Conservation (phyloP, 1,140 invertebrate species). For the Leptestheria dahalacensis region DNA sequence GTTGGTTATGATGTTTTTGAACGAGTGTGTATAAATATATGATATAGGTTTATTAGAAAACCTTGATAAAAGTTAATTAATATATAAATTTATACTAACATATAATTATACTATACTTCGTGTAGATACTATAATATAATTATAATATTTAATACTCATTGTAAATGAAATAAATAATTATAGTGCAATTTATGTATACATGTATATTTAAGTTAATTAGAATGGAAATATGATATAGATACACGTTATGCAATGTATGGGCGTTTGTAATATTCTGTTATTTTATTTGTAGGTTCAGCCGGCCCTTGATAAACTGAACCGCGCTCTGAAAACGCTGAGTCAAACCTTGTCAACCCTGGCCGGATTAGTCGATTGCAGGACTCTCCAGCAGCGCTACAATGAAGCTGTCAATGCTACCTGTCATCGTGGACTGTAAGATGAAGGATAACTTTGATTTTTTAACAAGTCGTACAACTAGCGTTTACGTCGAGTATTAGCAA, state of each 20-base stretch:
- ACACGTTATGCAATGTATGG: neutral
- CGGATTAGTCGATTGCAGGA: conserved; percentile 59
- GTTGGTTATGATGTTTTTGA: no score
- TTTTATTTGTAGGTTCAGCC: conserved; percentile 14
- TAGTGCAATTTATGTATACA: no score
- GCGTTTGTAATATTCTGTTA: neutral
- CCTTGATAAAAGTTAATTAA: no score
- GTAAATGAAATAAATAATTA: no score
- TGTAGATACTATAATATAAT: no score
- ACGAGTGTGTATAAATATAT: no score
- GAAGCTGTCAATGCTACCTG: conserved; percentile 58
- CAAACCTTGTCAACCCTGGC: conserved; percentile 32
- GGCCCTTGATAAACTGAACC: conserved; percentile 10
- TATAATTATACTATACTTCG: no score
- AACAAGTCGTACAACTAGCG: neutral
- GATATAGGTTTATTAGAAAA: no score
- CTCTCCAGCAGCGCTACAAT: conserved; percentile 60
- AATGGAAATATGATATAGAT: no score
- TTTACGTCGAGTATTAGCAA: neutral
- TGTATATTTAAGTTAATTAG: no score
- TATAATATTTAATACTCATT: no score
- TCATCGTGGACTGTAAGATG: conserved; percentile 58
- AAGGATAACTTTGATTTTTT: conserved; percentile 18
- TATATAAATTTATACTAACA: no score
- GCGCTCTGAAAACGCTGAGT: conserved; percentile 20